Evolutionary conservation across 2,113 vertebrate genomes (phyloP).

Genomic region (Puntigrus tetrazona): DNA sequence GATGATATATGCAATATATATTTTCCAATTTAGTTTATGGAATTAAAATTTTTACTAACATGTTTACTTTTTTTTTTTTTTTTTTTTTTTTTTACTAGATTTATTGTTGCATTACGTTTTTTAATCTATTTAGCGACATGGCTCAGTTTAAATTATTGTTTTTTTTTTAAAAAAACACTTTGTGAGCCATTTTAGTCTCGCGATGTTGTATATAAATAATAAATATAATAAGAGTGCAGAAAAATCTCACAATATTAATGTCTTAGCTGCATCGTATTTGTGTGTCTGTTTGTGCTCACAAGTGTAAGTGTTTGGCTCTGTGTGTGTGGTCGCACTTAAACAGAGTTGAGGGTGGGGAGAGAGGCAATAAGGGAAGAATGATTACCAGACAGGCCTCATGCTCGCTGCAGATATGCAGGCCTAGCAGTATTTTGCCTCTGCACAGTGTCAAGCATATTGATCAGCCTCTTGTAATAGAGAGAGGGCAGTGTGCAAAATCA

Average conservation of each 20-base stretch:
- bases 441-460: constrained; percentile 72
- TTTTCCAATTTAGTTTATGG: not conserved
- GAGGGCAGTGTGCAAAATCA: constrained; percentile 80
- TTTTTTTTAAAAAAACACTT: not conserved
- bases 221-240: not conserved
- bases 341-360: constrained; percentile 51
- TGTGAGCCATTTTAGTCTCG: not conserved
- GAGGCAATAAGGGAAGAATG: constrained; percentile 67
- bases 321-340: constrained; percentile 47
- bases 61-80: not conserved
- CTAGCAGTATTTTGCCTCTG: constrained; percentile 55
- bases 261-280: not conserved
- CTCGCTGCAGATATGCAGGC: constrained; percentile 62
- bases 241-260: not conserved
- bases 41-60: not conserved
- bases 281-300: constrained; percentile 33
- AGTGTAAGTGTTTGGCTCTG: constrained; percentile 34
- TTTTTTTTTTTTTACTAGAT: too few species aligned
- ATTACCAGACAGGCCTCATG: constrained; percentile 68
- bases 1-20: not conserved
- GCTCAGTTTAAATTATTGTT: not conserved
- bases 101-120: not conserved
- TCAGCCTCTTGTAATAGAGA: constrained; percentile 76
- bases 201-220: not conserved
- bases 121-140: not conserved